Conservation (phyloP, 2,113 vertebrate genomes). For the Odobenus rosmarus region DNA sequence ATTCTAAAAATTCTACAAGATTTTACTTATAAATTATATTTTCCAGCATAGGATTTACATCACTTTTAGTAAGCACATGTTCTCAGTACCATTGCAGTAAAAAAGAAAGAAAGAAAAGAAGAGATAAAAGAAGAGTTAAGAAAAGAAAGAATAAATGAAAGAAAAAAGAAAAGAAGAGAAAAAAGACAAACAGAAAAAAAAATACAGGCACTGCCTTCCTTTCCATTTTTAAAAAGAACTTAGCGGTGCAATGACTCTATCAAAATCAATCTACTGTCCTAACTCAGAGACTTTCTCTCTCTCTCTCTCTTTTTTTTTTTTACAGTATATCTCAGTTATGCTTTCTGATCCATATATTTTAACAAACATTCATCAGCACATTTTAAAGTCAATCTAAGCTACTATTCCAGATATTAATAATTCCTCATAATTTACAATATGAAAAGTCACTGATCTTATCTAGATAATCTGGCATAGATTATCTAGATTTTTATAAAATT, state of each 20-base stretch:
- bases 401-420: background rate
- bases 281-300: background rate
- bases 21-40: background rate
- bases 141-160: no score
- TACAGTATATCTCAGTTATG: background rate
- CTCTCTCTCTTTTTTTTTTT: background rate
- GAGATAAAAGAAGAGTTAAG: background rate
- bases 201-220: accelerated
- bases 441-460: background rate
- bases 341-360: background rate
- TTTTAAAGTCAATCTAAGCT: background rate
- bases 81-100: background rate
- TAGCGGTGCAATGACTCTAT: background rate
- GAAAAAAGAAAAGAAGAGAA: no score
- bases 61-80: background rate
- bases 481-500: no score
- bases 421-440: background rate
- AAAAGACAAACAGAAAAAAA: background rate
- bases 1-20: background rate
- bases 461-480: background rate
- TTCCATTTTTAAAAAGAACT: background rate
- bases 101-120: background rate
- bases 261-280: background rate
- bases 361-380: background rate
- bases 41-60: background rate